Conservation (phyloP, 1,140 invertebrate genomes). For the Scaptomyza hsui region DNA sequence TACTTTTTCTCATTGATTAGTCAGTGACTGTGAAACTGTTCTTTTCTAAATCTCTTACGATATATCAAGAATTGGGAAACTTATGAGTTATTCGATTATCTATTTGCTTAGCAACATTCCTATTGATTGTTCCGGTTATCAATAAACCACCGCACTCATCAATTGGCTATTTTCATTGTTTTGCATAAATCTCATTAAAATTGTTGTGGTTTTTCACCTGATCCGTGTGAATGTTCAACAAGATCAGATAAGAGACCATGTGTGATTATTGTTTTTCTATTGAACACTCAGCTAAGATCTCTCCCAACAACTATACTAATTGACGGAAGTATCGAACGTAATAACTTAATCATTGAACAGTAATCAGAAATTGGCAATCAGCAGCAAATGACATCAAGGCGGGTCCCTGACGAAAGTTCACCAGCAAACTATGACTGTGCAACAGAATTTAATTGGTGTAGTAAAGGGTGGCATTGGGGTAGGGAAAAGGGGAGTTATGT, state of each 20-base stretch:
- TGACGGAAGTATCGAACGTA: slow-evolving; percentile 45
- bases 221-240: slow-evolving; percentile 66
- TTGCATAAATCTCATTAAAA: slow-evolving; percentile 71
- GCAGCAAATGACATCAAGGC: slow-evolving; percentile 31
- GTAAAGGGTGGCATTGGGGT: not conserved
- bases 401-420: slow-evolving; percentile 8
- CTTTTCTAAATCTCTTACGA: not conserved
- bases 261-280: slow-evolving; percentile 51
- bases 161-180: slow-evolving; percentile 47
- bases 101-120: slow-evolving; percentile 28
- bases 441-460: not conserved
- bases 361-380: slow-evolving; percentile 15
- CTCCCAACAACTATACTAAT: slow-evolving; percentile 53
- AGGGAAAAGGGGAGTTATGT: slow-evolving; percentile 29
- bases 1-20: not conserved
- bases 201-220: slow-evolving; percentile 66
- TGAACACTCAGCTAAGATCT: slow-evolving; percentile 40
- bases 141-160: slow-evolving; percentile 39
- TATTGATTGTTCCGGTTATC: slow-evolving; percentile 26
- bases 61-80: slow-evolving; percentile 16
- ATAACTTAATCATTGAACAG: slow-evolving; percentile 48
- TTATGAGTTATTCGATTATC: slow-evolving; percentile 1
- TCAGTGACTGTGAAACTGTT: slow-evolving; percentile 4
- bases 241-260: slow-evolving; percentile 65
- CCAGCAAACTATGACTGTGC: slow-evolving; percentile 15